These are phyloP conservation scores for Heteromyza rotundicornis DNA, from an alignment of 2,888 invertebrate genomes.

Conservation along the genomic window DNA sequence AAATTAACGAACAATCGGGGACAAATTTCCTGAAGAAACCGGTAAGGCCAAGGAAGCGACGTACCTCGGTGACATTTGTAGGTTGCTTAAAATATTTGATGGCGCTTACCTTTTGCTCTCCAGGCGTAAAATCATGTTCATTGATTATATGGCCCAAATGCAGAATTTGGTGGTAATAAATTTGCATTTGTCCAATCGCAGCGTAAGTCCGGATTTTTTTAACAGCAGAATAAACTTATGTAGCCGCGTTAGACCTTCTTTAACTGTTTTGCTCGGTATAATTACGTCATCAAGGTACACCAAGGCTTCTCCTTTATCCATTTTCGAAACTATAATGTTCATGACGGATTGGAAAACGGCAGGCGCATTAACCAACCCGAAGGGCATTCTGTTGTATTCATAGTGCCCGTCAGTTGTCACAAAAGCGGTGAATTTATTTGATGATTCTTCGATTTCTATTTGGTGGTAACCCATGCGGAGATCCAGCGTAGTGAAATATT, in stretches of 20 bases:
- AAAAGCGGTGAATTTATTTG: too few relatives aligned
- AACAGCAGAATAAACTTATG: neutral
- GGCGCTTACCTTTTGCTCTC: conserved; percentile 16
- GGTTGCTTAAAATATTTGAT: conserved; percentile 14
- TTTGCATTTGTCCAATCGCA: conserved; percentile 22
- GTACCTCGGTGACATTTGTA: conserved; percentile 5
- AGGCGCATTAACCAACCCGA: conserved; percentile 12
- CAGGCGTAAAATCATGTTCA: conserved; percentile 22
- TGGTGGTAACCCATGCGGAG: too few relatives aligned
- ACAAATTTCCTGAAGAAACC: conserved; percentile 18
- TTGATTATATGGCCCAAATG: conserved; percentile 19
- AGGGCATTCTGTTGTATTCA: conserved; percentile 18
- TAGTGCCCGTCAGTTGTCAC: conserved; percentile 12
- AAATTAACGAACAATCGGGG: conserved; percentile 8
- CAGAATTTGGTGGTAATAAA: conserved; percentile 17
- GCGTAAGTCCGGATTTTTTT: conserved; percentile 6
- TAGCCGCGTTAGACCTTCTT: neutral
- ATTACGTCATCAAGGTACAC: conserved; percentile 23
- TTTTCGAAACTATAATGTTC: conserved; percentile 4
- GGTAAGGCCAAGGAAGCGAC: conserved; percentile 13
- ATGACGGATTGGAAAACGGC: conserved; percentile 12
- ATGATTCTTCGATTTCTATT: too few relatives aligned
- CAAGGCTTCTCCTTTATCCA: neutral
- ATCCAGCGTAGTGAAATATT: conserved; percentile 14
- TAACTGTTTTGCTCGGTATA: conserved; percentile 18